Evolutionary conservation across 2,888 invertebrate species (phyloP), one percentile per base, ranked within the genome.

Genomic region (Habroteleia sp.): DNA sequence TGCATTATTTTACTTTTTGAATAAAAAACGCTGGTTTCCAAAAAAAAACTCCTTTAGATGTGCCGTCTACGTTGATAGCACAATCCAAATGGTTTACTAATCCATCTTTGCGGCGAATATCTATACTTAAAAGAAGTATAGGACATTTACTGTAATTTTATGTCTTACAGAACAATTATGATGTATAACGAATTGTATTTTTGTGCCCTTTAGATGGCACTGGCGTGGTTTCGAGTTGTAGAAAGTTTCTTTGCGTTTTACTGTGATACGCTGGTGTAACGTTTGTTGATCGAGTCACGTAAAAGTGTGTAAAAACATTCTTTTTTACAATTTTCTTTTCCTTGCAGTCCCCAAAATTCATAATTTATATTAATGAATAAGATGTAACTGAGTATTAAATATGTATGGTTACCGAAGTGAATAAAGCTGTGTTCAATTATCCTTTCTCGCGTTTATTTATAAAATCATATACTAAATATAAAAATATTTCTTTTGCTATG

Each of bases 381-480:
- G 6, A 48, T 48, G 41, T 39, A 62, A 8, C 17, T 7, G 44
- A 65, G 44, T 65, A 65, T 65, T 65, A 37, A 33, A 33, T 65
- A 29, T 35, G 14, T 8, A 50, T 14, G 8, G 37, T 54, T 44
- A 14, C 0, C 20, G 27, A 63, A 42, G n/a, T n/a, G 11, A 46
- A 50, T 41, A 52, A 63, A 63, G 29, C 23, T 66, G 17, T 46
- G 37, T 72, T 48, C 20, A 62, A 50, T 0, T 6, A 27, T 37
- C 11, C 6, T 5, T 52, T 25, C 6, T 16, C 37, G n/a, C n/a
- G 17, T 16, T 14, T 42, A 41, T 41, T 41, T 41, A 41, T 10
- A 41, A 41, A 41, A 41, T 0, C 3, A 13, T 41, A 20, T 41
- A 37, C 8, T 17, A 1, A 2, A 2, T 17, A 17, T 8, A 17